Conservation (phyloP, 2,113 vertebrate genomes). For the Macrotus californicus region DNA sequence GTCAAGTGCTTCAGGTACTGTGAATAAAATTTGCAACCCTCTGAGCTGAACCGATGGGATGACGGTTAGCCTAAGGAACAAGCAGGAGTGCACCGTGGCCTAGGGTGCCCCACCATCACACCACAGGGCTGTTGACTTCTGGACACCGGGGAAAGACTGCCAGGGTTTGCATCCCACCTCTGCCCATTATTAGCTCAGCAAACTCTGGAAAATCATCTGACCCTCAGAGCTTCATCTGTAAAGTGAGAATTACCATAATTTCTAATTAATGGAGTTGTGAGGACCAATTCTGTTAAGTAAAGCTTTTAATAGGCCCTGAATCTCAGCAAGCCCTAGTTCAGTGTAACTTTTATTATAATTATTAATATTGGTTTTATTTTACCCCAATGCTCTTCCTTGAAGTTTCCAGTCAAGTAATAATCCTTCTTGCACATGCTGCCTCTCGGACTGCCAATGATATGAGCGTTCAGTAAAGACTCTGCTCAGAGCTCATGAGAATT, state of each 20-base stretch:
- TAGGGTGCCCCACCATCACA: neutral
- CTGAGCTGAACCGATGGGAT: neutral
- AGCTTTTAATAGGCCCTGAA: neutral
- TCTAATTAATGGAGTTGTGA: neutral
- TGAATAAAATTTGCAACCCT: neutral
- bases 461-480: neutral
- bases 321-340: neutral
- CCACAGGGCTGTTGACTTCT: neutral
- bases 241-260: neutral
- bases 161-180: neutral
- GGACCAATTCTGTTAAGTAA: neutral
- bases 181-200: neutral
- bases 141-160: neutral
- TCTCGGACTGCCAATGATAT: neutral
- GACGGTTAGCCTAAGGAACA: neutral
- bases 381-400: neutral
- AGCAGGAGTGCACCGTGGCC: too few relatives aligned
- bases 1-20: neutral
- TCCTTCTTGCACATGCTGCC: neutral
- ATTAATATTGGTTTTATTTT: neutral
- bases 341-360: neutral
- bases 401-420: neutral
- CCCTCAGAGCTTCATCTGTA: neutral
- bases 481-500: conserved; percentile 21
- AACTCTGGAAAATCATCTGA: neutral